Evolutionary conservation across 1,140 invertebrate species (phyloP).

Genomic region (Sminthurides bifidus): DNA sequence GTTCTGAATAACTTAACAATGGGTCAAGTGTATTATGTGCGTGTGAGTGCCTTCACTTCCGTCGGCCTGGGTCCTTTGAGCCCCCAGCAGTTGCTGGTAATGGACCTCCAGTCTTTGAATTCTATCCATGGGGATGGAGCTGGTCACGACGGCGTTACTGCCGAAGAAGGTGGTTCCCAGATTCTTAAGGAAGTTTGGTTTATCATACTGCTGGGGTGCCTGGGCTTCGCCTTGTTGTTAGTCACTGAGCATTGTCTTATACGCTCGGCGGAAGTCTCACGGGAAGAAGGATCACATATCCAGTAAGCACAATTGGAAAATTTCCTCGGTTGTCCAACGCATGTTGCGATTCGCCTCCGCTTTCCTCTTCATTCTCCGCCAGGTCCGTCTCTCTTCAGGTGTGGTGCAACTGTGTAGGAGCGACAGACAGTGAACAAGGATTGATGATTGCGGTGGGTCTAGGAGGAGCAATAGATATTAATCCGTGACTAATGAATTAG

Average conservation of each 20-base stretch:
- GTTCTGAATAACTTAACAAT: conserved; percentile 58
- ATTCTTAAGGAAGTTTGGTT: conserved; percentile 62
- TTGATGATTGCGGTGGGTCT: too few relatives aligned
- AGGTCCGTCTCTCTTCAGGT: too few relatives aligned
- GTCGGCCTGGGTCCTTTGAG: conserved; percentile 58
- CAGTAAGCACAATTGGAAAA: conserved; percentile 23
- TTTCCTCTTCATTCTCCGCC: background rate
- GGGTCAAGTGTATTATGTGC: conserved; percentile 56
- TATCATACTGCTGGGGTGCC: conserved; percentile 55
- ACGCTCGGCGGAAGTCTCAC: conserved; percentile 43
- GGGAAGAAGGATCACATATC: conserved; percentile 33
- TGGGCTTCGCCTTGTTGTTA: conserved; percentile 52
- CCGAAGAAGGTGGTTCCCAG: conserved; percentile 29
- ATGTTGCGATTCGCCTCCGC: background rate
- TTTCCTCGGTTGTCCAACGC: background rate
- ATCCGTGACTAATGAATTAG: too few relatives aligned
- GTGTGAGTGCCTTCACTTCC: conserved; percentile 59
- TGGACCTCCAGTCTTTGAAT: conserved; percentile 41
- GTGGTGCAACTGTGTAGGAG: too few relatives aligned
- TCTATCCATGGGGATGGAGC: conserved; percentile 7
- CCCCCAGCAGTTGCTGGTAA: conserved; percentile 44
- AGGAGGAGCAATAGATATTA: too few relatives aligned
- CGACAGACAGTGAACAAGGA: too few relatives aligned
- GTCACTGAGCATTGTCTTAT: conserved; percentile 51
- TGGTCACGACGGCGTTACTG: conserved; percentile 13